phyloP scores from a whole-genome alignment of 2,113 vertebrate genomes.

The Elephantulus edwardii region DNA sequence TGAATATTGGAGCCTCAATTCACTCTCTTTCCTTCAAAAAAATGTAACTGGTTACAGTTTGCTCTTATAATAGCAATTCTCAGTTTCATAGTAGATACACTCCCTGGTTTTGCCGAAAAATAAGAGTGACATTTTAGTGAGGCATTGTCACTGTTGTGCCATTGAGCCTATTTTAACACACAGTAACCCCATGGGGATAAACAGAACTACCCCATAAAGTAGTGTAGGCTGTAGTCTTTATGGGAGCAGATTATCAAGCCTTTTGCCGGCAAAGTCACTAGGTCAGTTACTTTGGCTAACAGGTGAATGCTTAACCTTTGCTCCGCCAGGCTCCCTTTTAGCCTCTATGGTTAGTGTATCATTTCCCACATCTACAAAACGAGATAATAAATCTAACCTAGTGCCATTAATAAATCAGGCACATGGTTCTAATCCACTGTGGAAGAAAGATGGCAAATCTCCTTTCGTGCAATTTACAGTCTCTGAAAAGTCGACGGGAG shows the following conservation, averaged over 20 bases:
- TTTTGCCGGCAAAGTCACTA: not conserved
- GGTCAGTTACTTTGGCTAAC: not conserved
- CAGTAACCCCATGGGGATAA: not conserved
- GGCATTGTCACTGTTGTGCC: not conserved
- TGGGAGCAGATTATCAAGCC: not conserved
- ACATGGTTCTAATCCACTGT: too few relatives aligned
- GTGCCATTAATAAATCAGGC: too few relatives aligned
- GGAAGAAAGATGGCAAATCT: too few relatives aligned
- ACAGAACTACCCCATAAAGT: too few relatives aligned
- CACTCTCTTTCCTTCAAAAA: not conserved
- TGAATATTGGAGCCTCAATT: not conserved
- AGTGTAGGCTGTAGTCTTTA: too few relatives aligned
- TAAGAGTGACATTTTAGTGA: not conserved
- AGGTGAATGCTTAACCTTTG: not conserved
- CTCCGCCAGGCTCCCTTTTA: not conserved
- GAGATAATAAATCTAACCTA: not conserved
- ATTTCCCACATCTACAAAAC: not conserved
- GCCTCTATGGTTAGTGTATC: not conserved
- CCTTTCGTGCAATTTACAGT: too few relatives aligned
- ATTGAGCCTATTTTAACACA: not conserved
- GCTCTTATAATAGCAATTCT: not conserved
- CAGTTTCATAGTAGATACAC: not conserved
- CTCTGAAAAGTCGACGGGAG: too few relatives aligned
- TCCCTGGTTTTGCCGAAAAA: not conserved
- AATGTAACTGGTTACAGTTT: not conserved